Evolutionary conservation across 2,888 invertebrate genomes (phyloP).

Genomic region (Drosophila mayaguana): DNA sequence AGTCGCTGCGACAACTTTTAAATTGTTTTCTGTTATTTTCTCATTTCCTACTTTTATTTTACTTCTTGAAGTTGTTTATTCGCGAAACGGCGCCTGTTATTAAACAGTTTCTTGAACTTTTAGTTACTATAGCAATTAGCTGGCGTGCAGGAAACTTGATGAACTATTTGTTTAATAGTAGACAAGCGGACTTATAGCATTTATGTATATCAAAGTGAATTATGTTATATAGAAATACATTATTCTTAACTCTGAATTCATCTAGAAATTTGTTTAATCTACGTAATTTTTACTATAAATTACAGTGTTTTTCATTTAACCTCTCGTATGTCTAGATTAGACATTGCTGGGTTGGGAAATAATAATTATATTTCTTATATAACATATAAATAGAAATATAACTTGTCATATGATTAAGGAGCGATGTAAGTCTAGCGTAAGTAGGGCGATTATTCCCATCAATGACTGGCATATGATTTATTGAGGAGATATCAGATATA

Average conservation of each 20-base stretch:
- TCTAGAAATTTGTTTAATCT: not conserved
- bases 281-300: not conserved
- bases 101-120: slow-evolving; percentile 71
- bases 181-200: not conserved
- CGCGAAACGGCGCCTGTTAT: slow-evolving; percentile 40
- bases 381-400: not conserved
- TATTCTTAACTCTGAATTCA: too few species aligned
- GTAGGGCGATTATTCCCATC: not conserved
- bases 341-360: too few species aligned
- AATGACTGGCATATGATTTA: not conserved
- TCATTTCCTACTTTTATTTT: not conserved
- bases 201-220: too few species aligned
- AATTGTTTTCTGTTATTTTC: not conserved
- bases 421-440: not conserved
- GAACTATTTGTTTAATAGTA: slow-evolving; percentile 30
- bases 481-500: not conserved
- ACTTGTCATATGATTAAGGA: too few species aligned
- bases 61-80: slow-evolving; percentile 32
- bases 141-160: slow-evolving; percentile 49
- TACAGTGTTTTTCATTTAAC: too few species aligned
- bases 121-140: slow-evolving; percentile 76
- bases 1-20: slow-evolving; percentile 12
- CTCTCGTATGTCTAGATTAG: too few species aligned
- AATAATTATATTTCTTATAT: not conserved
- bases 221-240: too few species aligned